Base-by-base conservation (phyloP, 2,113 vertebrate genomes). In the Piaya cayana region DNA sequence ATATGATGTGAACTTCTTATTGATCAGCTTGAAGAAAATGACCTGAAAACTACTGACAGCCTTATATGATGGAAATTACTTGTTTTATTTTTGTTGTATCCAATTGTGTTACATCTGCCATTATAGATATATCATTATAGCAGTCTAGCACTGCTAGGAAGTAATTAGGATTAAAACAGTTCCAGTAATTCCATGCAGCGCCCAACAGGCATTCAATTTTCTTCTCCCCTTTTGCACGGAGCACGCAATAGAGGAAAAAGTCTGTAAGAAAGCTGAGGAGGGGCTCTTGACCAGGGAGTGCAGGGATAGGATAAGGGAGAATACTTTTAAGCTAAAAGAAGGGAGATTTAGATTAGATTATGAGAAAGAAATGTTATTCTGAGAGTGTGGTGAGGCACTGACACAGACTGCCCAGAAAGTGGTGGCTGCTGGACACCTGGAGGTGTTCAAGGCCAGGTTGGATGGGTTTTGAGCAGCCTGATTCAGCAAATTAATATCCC, bases 21-120 rank as follows among this genome's bases (percentile, higher is more conserved):
- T 95, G 97, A 98, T 93, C 81, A 91, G 22, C 53, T 88, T 95
- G 50, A 65, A 93, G 59, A 95, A 97, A 97, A 93, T 79, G 5
- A 93, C 82, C 93, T 96, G 65, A 36, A 88, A 97, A 92, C 58
- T 82, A 88, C 70, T 89, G 83, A 69, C 45, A 91, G 64, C 29
- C 70, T 95, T 79, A 29, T 70, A 21, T 67, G 67, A 42, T 55
- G 74, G 27, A 68, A 96, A 82, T 85, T 82, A 83, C 27, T 92
- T 96, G 36, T 90, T 95, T 68, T 85, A 87, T 22, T 65, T 49
- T 43, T 80, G 53, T 88, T 95, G 90, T 85, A 79, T 52, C 60
- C 37, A 91, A 1, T 90, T 93, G 85, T 53, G 72, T 81, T 91
- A 91, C 20, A 92, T 15, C 58, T 58, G 37, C 87, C 83, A 78